Evolutionary conservation across 2,113 vertebrate species (phyloP), one percentile per base, ranked within the genome.

Genomic region (Orcinus orca): DNA sequence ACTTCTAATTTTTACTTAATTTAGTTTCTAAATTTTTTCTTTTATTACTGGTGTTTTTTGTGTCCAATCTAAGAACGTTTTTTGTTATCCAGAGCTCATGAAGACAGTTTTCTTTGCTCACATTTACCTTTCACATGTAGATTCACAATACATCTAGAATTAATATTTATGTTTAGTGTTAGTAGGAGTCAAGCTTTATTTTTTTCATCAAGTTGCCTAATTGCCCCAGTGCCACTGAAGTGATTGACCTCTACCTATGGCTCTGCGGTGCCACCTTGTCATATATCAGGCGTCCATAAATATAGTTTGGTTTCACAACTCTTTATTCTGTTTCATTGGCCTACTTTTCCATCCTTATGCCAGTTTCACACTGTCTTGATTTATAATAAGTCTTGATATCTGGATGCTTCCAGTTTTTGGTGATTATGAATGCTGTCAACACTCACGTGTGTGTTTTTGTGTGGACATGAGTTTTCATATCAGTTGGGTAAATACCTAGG

Each of bases 21-120:
- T 62, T 60, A 50, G 9, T 65, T 90, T 44, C 25, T 58, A 67
- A 3, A 0, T 53, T 20, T 20, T 50, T 20, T 55, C 17, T 55
- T 90, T 95, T 77, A 95, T 84, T 77, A 33, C 31, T 70, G 38
- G 38, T 90, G 60, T 26, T 60, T 94, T 74, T 93, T 85, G 26
- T 65, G n/a, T 76, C 70, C n/a, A 76, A 20, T 53, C 33, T 65
- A 44, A 89, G 8, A 81, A 33, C n/a, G 55, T 83, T 74, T 73
- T 65, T 36, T 86, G 50, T 65, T 67, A 83, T 55, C n/a, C 31
- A 21, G 29, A 67, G 68, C 21, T 67, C 29, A 36, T 74, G 68
- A 41, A 63, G 41, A 55, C 29, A n/a, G 63, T 71, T 82, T 81
- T 60, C 31, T 84, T 67, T 67, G 31, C 62, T 93, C 44, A 84